Conservation (phyloP, 1,140 invertebrate genomes). For the Drosophila melanica region DNA sequence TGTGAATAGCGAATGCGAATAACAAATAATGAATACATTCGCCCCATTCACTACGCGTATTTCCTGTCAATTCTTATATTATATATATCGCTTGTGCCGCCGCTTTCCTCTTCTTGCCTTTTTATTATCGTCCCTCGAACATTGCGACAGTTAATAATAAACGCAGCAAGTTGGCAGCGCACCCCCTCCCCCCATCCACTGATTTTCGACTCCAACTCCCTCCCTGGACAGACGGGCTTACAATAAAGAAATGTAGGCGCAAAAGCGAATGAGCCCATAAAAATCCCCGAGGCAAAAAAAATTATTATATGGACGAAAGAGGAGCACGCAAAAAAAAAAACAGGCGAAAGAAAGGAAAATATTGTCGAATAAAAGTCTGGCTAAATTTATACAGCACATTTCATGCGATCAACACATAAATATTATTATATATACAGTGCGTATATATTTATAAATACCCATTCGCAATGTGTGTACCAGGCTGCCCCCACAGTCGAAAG, state of each 20-base stretch:
- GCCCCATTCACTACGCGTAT: conserved; percentile 40
- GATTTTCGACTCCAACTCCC: not conserved
- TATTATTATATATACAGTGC: conserved; percentile 71
- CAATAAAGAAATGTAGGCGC: conserved; percentile 39
- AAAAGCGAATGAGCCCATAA: conserved; percentile 51
- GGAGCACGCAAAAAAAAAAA: conserved; percentile 3
- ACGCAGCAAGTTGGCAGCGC: conserved; percentile 44
- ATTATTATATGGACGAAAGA: not conserved
- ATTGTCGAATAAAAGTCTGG: conserved; percentile 59
- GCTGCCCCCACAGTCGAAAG: no score
- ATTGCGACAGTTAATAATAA: conserved; percentile 79
- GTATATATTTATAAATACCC: conserved; percentile 43
- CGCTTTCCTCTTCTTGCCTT: not conserved
- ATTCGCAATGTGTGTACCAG: conserved; percentile 29
- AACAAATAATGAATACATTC: conserved; percentile 27
- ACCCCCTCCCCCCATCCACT: not conserved
- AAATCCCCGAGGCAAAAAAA: conserved; percentile 24
- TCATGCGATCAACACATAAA: conserved; percentile 80
- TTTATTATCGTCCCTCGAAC: conserved; percentile 47
- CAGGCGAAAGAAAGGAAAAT: conserved; percentile 39
- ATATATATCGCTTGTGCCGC: conserved; percentile 10
- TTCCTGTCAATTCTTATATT: conserved; percentile 45
- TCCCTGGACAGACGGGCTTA: conserved; percentile 28
- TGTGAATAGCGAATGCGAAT: conserved; percentile 23
- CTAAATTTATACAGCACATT: conserved; percentile 78